phyloP scores from a whole-genome alignment of 2,888 invertebrate genomes.

The Aphelenchoides bicaudatus region DNA sequence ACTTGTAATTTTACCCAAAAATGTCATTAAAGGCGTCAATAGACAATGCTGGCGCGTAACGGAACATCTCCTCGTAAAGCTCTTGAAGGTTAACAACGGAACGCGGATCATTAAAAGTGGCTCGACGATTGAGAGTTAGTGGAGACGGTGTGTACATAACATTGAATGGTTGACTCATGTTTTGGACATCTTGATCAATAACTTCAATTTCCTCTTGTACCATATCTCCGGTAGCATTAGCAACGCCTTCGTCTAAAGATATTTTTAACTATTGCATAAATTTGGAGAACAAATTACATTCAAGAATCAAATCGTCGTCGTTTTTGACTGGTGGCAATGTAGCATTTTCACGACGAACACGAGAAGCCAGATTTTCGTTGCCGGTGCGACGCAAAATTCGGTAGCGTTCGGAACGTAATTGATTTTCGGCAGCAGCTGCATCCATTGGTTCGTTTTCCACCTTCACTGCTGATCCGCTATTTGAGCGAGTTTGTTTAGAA shows the following conservation, averaged over 20 bases:
- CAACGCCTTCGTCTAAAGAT: background rate
- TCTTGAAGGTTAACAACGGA: slow-evolving; percentile 8
- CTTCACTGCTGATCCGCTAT: slow-evolving; percentile 1
- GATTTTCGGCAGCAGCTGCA: background rate
- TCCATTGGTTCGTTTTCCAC: background rate
- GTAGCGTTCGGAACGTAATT: background rate
- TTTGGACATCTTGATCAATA: slow-evolving; percentile 5
- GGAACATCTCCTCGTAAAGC: slow-evolving; percentile 13
- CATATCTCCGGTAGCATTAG: background rate
- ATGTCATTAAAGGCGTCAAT: slow-evolving; percentile 5
- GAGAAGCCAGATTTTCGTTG: slow-evolving; percentile 2
- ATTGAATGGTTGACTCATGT: too few relatives aligned
- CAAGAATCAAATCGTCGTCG: slow-evolving; percentile 5
- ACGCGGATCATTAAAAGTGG: slow-evolving; percentile 2
- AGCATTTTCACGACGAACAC: slow-evolving; percentile 1
- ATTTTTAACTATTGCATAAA: background rate
- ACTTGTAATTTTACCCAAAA: too few relatives aligned
- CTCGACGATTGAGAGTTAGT: background rate
- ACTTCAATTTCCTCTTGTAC: slow-evolving; percentile 17
- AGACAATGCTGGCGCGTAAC: background rate
- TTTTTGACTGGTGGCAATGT: too few relatives aligned
- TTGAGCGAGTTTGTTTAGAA: background rate
- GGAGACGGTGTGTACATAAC: background rate
- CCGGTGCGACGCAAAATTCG: slow-evolving; percentile 5
- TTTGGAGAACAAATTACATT: background rate